Base-by-base conservation (phyloP, 1,140 invertebrate species). In the Liolophura sinensis region DNA sequence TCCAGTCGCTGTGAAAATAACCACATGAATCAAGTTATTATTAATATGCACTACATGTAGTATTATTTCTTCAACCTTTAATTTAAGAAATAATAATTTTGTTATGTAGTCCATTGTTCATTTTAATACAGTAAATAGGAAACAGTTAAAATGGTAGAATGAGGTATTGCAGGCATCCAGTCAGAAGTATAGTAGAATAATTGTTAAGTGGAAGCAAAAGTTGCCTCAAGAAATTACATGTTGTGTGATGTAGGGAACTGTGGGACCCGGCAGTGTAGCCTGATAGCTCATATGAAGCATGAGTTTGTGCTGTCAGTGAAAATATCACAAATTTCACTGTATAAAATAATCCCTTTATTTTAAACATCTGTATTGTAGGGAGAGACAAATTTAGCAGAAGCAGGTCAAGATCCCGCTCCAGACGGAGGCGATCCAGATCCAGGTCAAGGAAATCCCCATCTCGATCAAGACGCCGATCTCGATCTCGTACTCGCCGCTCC, bases 361-460 rank as follows among this genome's bases (percentile, higher is more conserved):
- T 24, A 58, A 31, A 47, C 27, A 18, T 65, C 24, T 4, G 16
- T 18, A 1, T n/a, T 69, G 56, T 9, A 66, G 68, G 50, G 62
- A 60, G 20, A 64, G 69, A n/a, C 57, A 62, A 31, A 67, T 67
- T n/a, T 75, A 78, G 20, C 68, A 68, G 75, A 63, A 72, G 66
- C 25, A 57, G 73, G 14, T 72, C 71, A 54, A 67, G 73, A n/a
- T 75, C 73, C 47, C 63, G 71, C 24, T 77, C 75, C 14, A 70
- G 62, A 67, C 20, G 68, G 15, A 63, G 62, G 22, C 59, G 73
- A 48, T 76, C 73, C 40, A 60, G 72, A n/a, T 59, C 57, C n/a
- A 67, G 62, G 27, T 61, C 51, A 59, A 24, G 60, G 72, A 49
- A 47, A 49, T 46, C 27, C 18, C 27, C 63, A 18, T 68, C 71